Evolutionary conservation across 2,113 vertebrate species (phyloP), one percentile per base, ranked within the genome.

Genomic region (Taurulus bubalis): DNA sequence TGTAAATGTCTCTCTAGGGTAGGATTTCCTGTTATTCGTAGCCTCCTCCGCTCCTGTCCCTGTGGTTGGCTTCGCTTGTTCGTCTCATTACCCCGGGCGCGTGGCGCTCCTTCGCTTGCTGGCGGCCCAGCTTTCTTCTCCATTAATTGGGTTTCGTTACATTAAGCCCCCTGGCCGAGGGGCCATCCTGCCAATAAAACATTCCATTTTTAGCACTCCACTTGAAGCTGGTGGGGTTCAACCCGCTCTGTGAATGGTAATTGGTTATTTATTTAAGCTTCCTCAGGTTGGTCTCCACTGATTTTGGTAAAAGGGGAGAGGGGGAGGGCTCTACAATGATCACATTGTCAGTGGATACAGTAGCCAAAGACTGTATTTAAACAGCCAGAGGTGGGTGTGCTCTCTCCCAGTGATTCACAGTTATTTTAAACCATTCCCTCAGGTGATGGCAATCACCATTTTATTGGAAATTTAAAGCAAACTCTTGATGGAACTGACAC

Each of bases 71-170:
- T 87, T 78, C 26, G 71, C 84, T 89, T 91, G 89, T 87, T 91
- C 77, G 80, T 91, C 91, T 95, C 93, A 91, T 95, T 95, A 95
- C 94, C 90, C 92, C 63, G 75, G 89, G 94, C 94, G 64, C 87
- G 90, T 91, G 93, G 90, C 82, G 69, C 87, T 91, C 83, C 89
- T 90, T 85, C 87, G 76, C 87, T 91, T 30, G 89, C 94, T 90
- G 88, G 80, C 75, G 91, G 94, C 91, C 80, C 24, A 70, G 92
- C 93, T 94, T 94, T 95, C 93, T 95, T 94, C 92, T 94, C 80
- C 80, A 91, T 95, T 96, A 95, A 96, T 96, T 96, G 94, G 94
- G 93, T 94, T 95, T 93, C 83, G 92, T 95, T 94, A 94, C 94
- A 93, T 94, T 94, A 93, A 93, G 89, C 92, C 91, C 90, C 90